phyloP scores from a whole-genome alignment of 2,888 invertebrate species.

The Cyaniris semiargus region DNA sequence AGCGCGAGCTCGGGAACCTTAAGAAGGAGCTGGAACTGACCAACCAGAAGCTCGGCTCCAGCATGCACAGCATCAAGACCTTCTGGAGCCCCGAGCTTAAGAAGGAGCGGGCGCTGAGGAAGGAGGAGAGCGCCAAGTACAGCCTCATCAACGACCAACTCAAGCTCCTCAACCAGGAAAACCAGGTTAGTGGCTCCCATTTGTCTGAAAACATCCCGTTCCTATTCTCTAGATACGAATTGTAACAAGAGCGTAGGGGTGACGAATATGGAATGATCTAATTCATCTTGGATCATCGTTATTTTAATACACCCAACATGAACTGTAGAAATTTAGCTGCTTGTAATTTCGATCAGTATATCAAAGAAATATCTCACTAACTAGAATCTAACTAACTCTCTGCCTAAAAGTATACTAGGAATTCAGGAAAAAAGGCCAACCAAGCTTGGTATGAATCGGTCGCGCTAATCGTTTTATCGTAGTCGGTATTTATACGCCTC shows the following conservation, averaged over 20 bases:
- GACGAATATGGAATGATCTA: background rate
- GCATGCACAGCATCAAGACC: slow-evolving; percentile 99
- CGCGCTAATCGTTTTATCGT: slow-evolving; percentile 13
- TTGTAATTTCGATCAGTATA: background rate
- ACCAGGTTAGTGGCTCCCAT: slow-evolving; percentile 86
- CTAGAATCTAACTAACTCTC: background rate
- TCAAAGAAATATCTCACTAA: background rate
- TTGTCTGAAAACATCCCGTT: background rate
- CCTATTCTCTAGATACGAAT: background rate
- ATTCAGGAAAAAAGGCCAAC: background rate
- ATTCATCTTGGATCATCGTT: background rate
- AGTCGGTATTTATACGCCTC: slow-evolving; percentile 8
- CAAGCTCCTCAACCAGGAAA: slow-evolving; percentile 96
- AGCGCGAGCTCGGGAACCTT: slow-evolving; percentile 92
- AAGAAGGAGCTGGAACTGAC: slow-evolving; percentile 97
- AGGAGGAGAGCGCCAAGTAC: slow-evolving; percentile 98
- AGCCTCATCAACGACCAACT: slow-evolving; percentile 97
- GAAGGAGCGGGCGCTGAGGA: slow-evolving; percentile 96
- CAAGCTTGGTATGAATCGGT: background rate
- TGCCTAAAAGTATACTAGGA: background rate
- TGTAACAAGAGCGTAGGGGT: background rate
- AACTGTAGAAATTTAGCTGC: background rate
- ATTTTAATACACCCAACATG: background rate
- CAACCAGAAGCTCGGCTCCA: slow-evolving; percentile 98
- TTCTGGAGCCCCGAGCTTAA: slow-evolving; percentile 99